Evolutionary conservation across 92 coral and sea anemone species (phyloP).

Genomic region (Siderastrea radians): DNA sequence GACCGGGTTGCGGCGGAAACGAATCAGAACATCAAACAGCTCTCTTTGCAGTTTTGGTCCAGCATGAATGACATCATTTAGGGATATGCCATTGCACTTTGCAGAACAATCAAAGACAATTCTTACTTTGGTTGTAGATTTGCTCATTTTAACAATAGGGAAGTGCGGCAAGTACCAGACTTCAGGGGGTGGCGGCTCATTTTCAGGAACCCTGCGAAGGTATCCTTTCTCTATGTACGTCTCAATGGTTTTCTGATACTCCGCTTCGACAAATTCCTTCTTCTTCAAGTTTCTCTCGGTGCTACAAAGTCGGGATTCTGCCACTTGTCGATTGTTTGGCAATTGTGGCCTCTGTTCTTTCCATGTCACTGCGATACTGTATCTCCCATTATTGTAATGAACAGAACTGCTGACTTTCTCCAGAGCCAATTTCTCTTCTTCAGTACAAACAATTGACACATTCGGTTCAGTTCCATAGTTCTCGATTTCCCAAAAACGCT

Average conservation of each 20-base stretch:
- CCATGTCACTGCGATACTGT: constrained; percentile 60
- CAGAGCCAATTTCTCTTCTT: constrained; percentile 59
- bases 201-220: constrained; percentile 46
- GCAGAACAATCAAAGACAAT: constrained; percentile 72
- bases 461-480: constrained; percentile 44
- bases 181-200: constrained; percentile 50
- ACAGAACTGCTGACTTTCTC: constrained; percentile 39
- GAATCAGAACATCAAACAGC: constrained; percentile 64
- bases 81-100: constrained; percentile 51
- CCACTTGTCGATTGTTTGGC: constrained; percentile 42
- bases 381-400: constrained; percentile 31
- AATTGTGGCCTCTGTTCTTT: constrained; percentile 49
- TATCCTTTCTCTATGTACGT: constrained; percentile 60
- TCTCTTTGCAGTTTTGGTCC: constrained; percentile 74
- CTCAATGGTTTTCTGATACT: constrained; percentile 62
- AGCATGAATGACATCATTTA: constrained; percentile 68
- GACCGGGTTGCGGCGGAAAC: constrained; percentile 63
- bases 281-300: constrained; percentile 60
- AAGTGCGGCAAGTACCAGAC: constrained; percentile 73
- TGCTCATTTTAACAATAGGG: constrained; percentile 69
- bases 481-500: constrained; percentile 76
- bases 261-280: constrained; percentile 32
- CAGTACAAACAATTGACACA: constrained; percentile 24
- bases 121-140: constrained; percentile 72
- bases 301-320: constrained; percentile 43